Evolutionary conservation across 2,888 invertebrate species (phyloP), one percentile per base, ranked within the genome.

Genomic region (Oeneis ivallda): DNA sequence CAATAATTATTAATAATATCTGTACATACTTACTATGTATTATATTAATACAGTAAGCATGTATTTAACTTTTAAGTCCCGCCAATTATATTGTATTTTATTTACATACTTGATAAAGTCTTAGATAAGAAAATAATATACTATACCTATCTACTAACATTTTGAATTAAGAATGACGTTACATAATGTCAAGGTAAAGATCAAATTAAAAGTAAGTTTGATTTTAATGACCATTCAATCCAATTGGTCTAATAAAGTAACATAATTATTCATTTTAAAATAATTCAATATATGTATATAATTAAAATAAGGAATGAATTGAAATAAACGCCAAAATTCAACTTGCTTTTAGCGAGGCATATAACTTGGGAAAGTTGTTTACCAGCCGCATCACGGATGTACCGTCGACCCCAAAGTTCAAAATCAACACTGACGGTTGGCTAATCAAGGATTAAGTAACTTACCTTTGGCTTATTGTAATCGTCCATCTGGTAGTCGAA

Each of bases 401-500:
- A 34, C 26, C 45, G n/a, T 37, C 52, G 62, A 47, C 26, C 13
- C 10, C 50, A 62, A 56, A 65, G 39, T 62, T 57, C 52, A 60
- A 69, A 67, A 61, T 62, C 50, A 56, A 63, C 49, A n/a, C 13
- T 26, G 53, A 49, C 57, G 57, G 56, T 64, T 63, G 67, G 64
- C 17, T 67, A 67, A 65, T 43, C 26, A 65, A 89, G 50, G 54
- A 59, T 62, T 65, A 69, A 19, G 65, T 65, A 60, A 89, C 91
- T 90, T 74, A 92, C 92, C 87, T 80, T 75, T 73, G 88, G 84
- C 73, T 90, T 91, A 74, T 80, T 85, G 77, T 87, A 87, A 69
- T 92, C 90, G 73, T 92, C 92, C 72, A 84, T 80, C 76, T 92
- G 92, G 79, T 89, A 91, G 68, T 92, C 92, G 80, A 92, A 92